These are phyloP conservation scores for Tachina fera DNA, from an alignment of 2,888 invertebrate genomes.

Conservation along the genomic window DNA sequence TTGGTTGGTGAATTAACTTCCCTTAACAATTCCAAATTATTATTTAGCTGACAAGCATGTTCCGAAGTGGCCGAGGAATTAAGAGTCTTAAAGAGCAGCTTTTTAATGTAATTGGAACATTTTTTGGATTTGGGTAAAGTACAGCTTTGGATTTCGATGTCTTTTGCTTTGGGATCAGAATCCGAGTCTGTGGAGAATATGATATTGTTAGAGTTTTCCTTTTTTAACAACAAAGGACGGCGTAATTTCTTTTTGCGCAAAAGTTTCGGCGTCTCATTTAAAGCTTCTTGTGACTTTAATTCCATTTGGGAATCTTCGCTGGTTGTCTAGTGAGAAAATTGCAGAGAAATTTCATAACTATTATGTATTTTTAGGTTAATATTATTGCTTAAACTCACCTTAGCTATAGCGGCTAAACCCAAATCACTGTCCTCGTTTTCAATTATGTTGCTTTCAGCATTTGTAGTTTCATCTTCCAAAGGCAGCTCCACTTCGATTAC, in stretches of 20 bases:
- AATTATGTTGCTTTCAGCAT: neutral
- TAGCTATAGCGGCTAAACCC: slow-evolving; percentile 57
- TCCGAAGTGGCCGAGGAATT: neutral
- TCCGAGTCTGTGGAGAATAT: slow-evolving; percentile 77
- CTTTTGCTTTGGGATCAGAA: slow-evolving; percentile 73
- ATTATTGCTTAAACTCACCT: slow-evolving; percentile 36
- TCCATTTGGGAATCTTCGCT: slow-evolving; percentile 79
- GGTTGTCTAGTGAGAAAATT: slow-evolving; percentile 73
- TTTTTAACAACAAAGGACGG: slow-evolving; percentile 78
- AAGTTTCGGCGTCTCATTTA: slow-evolving; percentile 74
- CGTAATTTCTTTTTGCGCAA: slow-evolving; percentile 80
- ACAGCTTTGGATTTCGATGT: neutral
- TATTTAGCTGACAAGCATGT: neutral
- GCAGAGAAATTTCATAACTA: neutral
- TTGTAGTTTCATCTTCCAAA: slow-evolving; percentile 9
- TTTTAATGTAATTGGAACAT: slow-evolving; percentile 40
- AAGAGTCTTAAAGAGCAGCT: slow-evolving; percentile 33
- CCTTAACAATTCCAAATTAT: slow-evolving; percentile 26
- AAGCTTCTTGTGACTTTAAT: slow-evolving; percentile 73
- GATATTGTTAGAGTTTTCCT: slow-evolving; percentile 76
- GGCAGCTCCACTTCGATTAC: slow-evolving; percentile 59
- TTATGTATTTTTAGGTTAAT: neutral
- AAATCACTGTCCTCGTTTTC: slow-evolving; percentile 45
- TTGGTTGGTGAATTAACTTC: slow-evolving; percentile 78
- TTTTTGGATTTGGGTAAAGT: slow-evolving; percentile 44